Percentiles rank a stretch among this genome's conserved stretches.
Conservation (phyloP, 2,113 vertebrate species). For the Periophthalmus modestus region DNA sequence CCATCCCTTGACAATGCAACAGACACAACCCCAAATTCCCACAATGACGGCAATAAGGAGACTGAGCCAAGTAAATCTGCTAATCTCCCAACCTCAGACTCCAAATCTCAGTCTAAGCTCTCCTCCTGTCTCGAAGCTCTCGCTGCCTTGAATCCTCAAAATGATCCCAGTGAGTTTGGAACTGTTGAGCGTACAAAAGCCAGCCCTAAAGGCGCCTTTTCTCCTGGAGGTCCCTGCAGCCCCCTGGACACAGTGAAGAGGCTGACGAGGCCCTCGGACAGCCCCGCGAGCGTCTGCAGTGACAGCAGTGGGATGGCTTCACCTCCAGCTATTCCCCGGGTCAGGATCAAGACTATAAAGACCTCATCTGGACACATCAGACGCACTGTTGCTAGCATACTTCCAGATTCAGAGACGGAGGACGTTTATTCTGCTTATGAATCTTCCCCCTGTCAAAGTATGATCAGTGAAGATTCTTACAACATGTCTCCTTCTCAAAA, state of each 20-base stretch:
- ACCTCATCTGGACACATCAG: slow-evolving; percentile 94
- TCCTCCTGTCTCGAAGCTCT: slow-evolving; percentile 92
- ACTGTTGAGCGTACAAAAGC: slow-evolving; percentile 77
- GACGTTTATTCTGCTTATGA: slow-evolving; percentile 85
- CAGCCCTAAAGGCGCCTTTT: slow-evolving; percentile 88
- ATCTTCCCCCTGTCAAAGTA: slow-evolving; percentile 80
- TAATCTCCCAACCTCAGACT: slow-evolving; percentile 57
- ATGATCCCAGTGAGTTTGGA: slow-evolving; percentile 77
- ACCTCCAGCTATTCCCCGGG: slow-evolving; percentile 91
- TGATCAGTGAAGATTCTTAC: slow-evolving; percentile 79
- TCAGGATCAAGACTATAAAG: slow-evolving; percentile 97
- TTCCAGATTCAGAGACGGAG: slow-evolving; percentile 86
- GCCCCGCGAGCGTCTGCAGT: slow-evolving; percentile 90
- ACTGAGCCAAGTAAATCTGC: slow-evolving; percentile 67
- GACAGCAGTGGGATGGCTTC: slow-evolving; percentile 91
- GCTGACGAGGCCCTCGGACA: slow-evolving; percentile 85
- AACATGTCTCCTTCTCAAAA: slow-evolving; percentile 58
- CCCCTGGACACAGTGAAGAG: slow-evolving; percentile 87
- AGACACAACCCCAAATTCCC: slow-evolving; percentile 68
- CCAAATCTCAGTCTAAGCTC: slow-evolving; percentile 86
- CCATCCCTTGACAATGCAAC: slow-evolving; percentile 62
- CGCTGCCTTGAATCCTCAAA: slow-evolving; percentile 89
- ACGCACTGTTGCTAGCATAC: slow-evolving; percentile 89
- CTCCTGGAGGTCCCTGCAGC: slow-evolving; percentile 90
- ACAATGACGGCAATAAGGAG: slow-evolving; percentile 66